Percentiles rank a stretch among this genome's conserved stretches.
These are phyloP conservation scores for Drosophila melanosoma DNA, from an alignment of 2,888 invertebrate species.

Conservation along the genomic window DNA sequence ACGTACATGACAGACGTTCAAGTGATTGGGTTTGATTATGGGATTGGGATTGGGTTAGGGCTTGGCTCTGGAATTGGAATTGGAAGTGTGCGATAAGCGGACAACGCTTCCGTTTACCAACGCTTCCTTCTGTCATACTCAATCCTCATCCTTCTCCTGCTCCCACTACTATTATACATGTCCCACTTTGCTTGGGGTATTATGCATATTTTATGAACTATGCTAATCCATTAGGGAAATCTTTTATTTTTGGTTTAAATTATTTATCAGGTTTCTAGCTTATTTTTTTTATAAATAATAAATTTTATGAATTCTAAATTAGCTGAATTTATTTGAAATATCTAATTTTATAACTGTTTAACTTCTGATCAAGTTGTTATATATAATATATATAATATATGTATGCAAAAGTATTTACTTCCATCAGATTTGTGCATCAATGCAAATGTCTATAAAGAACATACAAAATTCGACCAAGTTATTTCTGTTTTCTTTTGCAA, in stretches of 20 bases:
- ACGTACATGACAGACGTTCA: slow-evolving; percentile 68
- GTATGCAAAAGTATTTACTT: not conserved
- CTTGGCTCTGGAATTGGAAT: slow-evolving; percentile 17
- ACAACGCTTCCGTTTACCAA: slow-evolving; percentile 37
- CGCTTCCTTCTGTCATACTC: slow-evolving; percentile 2
- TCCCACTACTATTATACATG: not conserved
- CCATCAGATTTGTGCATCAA: not conserved
- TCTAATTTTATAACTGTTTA: not conserved
- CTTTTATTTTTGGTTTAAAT: not conserved
- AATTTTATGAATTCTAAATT: not conserved
- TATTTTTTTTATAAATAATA: not conserved
- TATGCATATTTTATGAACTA: not conserved
- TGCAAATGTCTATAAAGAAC: slow-evolving; percentile 11
- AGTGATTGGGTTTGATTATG: slow-evolving; percentile 63
- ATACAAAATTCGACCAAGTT: slow-evolving; percentile 6
- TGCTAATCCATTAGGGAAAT: not conserved
- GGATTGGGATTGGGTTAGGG: not conserved
- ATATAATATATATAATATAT: not conserved
- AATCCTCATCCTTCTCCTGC: not conserved
- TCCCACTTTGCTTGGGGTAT: not conserved
- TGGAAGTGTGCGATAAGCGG: slow-evolving; percentile 75
- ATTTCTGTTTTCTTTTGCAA: not conserved
- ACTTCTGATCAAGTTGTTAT: not conserved
- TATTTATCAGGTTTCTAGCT: not conserved
- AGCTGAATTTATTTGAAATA: not conserved